phyloP scores from a whole-genome alignment of 1,140 invertebrate species.

The Caenorhabditis inopinata region DNA sequence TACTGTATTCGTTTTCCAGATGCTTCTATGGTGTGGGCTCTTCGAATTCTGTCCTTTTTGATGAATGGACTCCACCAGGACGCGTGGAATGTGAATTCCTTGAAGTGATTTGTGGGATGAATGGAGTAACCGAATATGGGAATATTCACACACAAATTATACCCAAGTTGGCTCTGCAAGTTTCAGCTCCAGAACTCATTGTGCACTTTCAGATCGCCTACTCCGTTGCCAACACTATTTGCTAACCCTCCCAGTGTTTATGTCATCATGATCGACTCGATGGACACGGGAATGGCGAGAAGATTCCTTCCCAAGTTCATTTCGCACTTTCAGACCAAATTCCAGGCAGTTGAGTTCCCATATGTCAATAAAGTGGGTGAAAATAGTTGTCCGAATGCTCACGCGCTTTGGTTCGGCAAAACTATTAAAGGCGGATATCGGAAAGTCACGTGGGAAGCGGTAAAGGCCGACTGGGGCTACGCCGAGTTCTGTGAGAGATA shows the following conservation, averaged over 20 bases:
- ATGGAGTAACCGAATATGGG: neutral
- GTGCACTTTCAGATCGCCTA: neutral
- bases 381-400: neutral
- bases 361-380: slow-evolving; percentile 1
- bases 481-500: neutral
- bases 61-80: neutral
- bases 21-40: neutral
- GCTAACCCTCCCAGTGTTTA: neutral
- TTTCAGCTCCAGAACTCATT: too few relatives aligned
- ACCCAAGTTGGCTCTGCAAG: neutral
- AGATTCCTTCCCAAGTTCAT: neutral
- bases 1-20: too few relatives aligned
- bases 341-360: neutral
- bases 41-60: neutral
- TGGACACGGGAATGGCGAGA: neutral
- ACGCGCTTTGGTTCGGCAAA: neutral
- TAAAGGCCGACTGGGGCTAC: neutral
- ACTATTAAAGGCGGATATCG: neutral
- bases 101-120: neutral
- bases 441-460: neutral
- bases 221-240: neutral
- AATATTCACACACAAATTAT: neutral
- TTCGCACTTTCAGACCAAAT: neutral
- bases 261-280: neutral
- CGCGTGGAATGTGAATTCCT: neutral